phyloP scores from a whole-genome alignment of 2,888 invertebrate genomes.

The Strigamia transsilvanica region DNA sequence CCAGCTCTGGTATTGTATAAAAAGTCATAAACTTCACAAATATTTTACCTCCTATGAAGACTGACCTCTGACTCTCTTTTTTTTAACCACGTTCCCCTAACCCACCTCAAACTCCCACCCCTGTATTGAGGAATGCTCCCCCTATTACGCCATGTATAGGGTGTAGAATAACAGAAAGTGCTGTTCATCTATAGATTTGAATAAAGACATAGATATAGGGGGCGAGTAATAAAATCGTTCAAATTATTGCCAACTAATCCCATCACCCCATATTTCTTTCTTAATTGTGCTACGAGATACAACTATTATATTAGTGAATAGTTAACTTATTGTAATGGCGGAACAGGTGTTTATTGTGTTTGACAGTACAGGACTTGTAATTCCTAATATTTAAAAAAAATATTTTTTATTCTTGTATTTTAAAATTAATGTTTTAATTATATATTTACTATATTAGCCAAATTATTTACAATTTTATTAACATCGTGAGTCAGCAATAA shows the following conservation, averaged over 20 bases:
- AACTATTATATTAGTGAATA: not conserved
- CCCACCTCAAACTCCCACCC: conserved; percentile 40
- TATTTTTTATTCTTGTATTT: too few species aligned
- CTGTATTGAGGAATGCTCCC: conserved; percentile 39
- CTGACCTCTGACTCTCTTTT: conserved; percentile 35
- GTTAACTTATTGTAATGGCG: not conserved
- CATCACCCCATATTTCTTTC: not conserved
- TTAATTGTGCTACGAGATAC: not conserved
- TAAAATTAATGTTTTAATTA: too few species aligned
- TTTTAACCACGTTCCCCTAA: conserved; percentile 5
- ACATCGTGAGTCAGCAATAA: too few species aligned
- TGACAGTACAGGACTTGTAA: too few species aligned
- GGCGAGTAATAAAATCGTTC: conserved; percentile 30
- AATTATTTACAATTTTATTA: too few species aligned
- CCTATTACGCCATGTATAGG: conserved; percentile 35
- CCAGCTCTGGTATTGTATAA: not conserved
- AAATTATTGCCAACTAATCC: conserved; percentile 36
- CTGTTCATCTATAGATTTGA: conserved; percentile 40
- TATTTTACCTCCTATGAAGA: conserved; percentile 36
- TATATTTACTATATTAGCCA: too few species aligned
- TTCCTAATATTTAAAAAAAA: too few species aligned
- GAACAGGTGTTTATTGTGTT: not conserved
- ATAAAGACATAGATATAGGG: conserved; percentile 39
- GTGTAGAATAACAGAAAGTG: conserved; percentile 42
- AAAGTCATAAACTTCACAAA: conserved; percentile 19